Conservation (phyloP, 2,888 invertebrate genomes). For the Agrotis ipsilon region DNA sequence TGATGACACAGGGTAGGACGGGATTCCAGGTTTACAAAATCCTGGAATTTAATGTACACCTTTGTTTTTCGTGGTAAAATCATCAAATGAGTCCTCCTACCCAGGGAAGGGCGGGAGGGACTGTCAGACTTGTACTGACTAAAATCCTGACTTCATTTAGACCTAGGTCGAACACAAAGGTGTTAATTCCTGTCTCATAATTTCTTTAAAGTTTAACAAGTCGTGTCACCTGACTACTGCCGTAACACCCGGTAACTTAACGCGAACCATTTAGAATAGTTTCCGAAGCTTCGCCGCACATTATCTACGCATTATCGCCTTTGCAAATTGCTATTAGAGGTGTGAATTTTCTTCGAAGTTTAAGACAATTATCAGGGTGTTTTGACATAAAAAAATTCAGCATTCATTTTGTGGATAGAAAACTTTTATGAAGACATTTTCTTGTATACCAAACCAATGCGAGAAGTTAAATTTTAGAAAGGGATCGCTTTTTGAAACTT, state of each 20-base stretch:
- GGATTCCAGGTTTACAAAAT: too few species aligned
- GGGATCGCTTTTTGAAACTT: background rate
- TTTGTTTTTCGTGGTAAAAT: too few species aligned
- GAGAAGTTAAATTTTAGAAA: background rate
- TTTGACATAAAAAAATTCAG: background rate
- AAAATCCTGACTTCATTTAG: too few species aligned
- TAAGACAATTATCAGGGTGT: background rate
- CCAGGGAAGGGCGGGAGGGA: too few species aligned
- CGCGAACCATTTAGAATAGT: slow-evolving; percentile 6
- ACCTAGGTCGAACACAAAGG: background rate
- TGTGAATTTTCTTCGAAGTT: background rate
- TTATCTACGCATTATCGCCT: slow-evolving; percentile 40
- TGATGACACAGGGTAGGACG: too few species aligned
- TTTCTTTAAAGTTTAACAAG: background rate
- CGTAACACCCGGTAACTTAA: background rate
- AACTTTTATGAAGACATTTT: background rate
- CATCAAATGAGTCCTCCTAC: too few species aligned
- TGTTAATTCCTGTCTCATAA: background rate
- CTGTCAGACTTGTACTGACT: too few species aligned
- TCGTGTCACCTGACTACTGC: background rate
- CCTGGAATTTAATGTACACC: too few species aligned
- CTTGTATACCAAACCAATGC: background rate
- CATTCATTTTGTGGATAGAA: background rate
- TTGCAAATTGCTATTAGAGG: slow-evolving; percentile 5
- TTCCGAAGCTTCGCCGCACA: background rate